Percentiles rank a stretch among this genome's conserved stretches.
Evolutionary conservation across 2,888 invertebrate species (phyloP).

Genomic region (Lymantria monacha): DNA sequence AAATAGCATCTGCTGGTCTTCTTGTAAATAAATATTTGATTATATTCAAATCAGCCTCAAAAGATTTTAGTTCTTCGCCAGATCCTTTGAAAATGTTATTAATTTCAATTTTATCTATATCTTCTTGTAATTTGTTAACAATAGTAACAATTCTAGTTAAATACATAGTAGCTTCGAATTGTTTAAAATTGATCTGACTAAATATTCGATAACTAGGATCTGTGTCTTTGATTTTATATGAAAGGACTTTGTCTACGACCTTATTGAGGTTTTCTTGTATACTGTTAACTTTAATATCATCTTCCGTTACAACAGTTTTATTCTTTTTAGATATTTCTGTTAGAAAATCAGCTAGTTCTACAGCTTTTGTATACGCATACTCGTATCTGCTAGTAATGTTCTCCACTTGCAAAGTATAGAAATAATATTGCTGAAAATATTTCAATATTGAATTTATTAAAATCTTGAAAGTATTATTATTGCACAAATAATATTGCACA

Average conservation of each 20-base stretch:
- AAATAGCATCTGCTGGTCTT: constrained; percentile 54
- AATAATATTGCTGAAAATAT: constrained; percentile 68
- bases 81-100: constrained; percentile 29
- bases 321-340: constrained; percentile 47
- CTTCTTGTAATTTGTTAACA: constrained; percentile 51
- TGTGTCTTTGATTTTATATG: constrained; percentile 50
- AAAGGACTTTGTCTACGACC: constrained; percentile 49
- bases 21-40: constrained; percentile 59
- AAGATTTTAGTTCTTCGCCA: constrained; percentile 39
- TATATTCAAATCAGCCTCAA: constrained; percentile 42
- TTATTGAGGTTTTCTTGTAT: constrained; percentile 50
- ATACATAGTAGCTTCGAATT: constrained; percentile 53
- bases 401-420: constrained; percentile 52
- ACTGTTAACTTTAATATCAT: constrained; percentile 44
- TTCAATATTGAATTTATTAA: neutral
- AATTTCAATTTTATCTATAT: constrained; percentile 41
- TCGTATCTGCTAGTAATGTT: constrained; percentile 59
- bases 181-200: constrained; percentile 55
- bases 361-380: constrained; percentile 50
- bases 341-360: constrained; percentile 42
- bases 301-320: constrained; percentile 30
- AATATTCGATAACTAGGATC: constrained; percentile 51
- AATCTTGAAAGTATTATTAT: too few species aligned
- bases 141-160: constrained; percentile 58
- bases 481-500: too few species aligned